Conservation (phyloP, 2,113 vertebrate genomes). For the Polypterus senegalus region DNA sequence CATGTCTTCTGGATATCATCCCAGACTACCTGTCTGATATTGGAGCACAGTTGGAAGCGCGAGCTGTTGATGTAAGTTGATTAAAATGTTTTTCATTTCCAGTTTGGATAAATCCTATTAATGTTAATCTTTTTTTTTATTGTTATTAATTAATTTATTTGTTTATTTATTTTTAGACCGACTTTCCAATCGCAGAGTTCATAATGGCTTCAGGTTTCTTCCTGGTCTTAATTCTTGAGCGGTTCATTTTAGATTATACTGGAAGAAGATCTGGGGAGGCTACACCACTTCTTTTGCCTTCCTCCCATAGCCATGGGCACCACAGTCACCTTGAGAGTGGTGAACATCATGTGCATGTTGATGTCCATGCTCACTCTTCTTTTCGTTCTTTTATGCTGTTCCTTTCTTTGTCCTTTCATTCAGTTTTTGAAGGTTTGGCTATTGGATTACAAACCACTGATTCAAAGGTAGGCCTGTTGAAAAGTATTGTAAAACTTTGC, state of each 20-base stretch:
- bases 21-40: slow-evolving; percentile 64
- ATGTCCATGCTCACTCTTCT: slow-evolving; percentile 53
- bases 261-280: slow-evolving; percentile 30
- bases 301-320: slow-evolving; percentile 14
- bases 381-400: slow-evolving; percentile 72
- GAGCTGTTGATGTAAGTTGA: slow-evolving; percentile 31
- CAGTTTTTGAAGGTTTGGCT: slow-evolving; percentile 73
- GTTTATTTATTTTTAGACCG: slow-evolving; percentile 25
- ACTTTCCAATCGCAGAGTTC: slow-evolving; percentile 65
- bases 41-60: slow-evolving; percentile 29
- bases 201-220: slow-evolving; percentile 75
- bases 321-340: slow-evolving; percentile 40
- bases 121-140: not conserved
- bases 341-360: slow-evolving; percentile 49
- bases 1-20: slow-evolving; percentile 68
- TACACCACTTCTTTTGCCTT: slow-evolving; percentile 30
- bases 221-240: slow-evolving; percentile 68
- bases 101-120: not conserved
- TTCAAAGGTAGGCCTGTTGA: slow-evolving; percentile 32
- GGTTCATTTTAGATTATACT: slow-evolving; percentile 49
- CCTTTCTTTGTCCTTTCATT: slow-evolving; percentile 74
- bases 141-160: not conserved
- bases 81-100: not conserved
- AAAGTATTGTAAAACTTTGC: no score
- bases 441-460: slow-evolving; percentile 68